These are phyloP conservation scores for Tachina fera DNA, from an alignment of 2,888 invertebrate species.

Conservation along the genomic window DNA sequence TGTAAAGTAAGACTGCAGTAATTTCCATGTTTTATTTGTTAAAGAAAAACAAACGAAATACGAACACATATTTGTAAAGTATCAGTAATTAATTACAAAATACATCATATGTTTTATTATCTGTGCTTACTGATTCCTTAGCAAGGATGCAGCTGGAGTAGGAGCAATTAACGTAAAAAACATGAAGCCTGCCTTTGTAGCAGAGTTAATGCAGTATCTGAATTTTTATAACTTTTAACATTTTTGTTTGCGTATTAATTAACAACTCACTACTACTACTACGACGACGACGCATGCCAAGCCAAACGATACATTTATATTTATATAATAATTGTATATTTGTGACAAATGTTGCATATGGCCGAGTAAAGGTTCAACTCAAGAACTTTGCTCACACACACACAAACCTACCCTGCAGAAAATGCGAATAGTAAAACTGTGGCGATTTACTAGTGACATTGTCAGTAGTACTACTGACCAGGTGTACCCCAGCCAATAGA, in stretches of 20 bases:
- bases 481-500: too few species aligned
- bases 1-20: not conserved
- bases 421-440: too few species aligned
- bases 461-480: too few species aligned
- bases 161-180: not conserved
- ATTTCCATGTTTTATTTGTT: constrained; percentile 9
- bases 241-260: not conserved
- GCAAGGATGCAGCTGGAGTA: constrained; percentile 6
- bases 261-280: too few species aligned
- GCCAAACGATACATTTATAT: not conserved
- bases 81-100: constrained; percentile 60
- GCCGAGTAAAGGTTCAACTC: not conserved
- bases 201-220: not conserved
- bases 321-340: not conserved
- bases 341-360: constrained; percentile 37
- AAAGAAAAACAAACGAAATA: not conserved
- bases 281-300: constrained; percentile 27
- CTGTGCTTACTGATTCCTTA: constrained; percentile 14
- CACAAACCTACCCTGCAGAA: too few species aligned
- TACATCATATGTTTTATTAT: constrained; percentile 61
- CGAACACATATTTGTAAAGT: constrained; percentile 18
- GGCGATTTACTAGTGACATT: too few species aligned
- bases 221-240: not conserved
- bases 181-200: too few species aligned
- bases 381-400: not conserved